These are phyloP conservation scores for Mesoclemmys tuberculata DNA, from an alignment of 2,113 vertebrate species.

Conservation along the genomic window DNA sequence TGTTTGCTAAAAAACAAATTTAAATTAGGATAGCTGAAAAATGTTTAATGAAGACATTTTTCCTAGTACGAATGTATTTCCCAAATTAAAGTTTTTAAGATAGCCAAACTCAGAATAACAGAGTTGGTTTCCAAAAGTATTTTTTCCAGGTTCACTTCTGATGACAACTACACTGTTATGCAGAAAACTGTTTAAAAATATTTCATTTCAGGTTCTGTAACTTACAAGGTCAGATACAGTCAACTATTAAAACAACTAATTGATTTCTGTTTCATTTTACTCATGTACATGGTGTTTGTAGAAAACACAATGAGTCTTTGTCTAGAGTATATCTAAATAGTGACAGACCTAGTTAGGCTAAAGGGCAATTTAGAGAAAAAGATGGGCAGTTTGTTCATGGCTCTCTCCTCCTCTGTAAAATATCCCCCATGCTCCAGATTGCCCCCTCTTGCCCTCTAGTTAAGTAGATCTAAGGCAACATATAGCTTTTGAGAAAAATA, in stretches of 20 bases:
- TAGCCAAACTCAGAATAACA: background rate
- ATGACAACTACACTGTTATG: background rate
- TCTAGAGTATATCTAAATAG: background rate
- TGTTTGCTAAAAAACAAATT: background rate
- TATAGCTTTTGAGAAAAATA: background rate
- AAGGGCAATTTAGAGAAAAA: background rate
- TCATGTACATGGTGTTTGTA: background rate
- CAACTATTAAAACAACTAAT: background rate
- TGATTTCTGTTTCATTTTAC: background rate
- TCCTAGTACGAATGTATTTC: background rate
- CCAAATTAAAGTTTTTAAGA: background rate
- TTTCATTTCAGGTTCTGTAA: background rate
- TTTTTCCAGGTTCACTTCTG: slow-evolving; percentile 2
- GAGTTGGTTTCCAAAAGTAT: background rate
- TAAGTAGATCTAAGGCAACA: background rate
- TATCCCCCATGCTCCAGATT: background rate
- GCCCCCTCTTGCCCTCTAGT: background rate
- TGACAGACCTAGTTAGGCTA: background rate
- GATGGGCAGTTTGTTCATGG: background rate
- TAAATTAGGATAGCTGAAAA: slow-evolving; percentile 7
- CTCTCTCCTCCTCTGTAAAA: background rate
- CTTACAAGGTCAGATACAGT: background rate
- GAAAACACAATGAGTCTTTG: fast-evolving
- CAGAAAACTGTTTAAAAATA: background rate
- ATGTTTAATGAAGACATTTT: background rate